Conservation (phyloP, 2,888 invertebrate genomes). For the Spilosoma lubricipeda region DNA sequence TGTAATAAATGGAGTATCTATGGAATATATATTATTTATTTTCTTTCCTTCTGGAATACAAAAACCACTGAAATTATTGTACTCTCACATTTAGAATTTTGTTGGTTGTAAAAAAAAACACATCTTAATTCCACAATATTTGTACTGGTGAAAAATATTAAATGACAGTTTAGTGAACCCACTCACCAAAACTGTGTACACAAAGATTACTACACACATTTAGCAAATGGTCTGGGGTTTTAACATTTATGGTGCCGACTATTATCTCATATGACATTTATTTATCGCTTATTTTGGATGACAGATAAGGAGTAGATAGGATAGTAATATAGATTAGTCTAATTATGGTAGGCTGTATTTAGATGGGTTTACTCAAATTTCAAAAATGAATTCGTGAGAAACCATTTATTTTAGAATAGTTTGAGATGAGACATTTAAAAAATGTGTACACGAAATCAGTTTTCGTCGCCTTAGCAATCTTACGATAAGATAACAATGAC, state of each 20-base stretch:
- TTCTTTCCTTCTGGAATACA: neutral
- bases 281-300: conserved; percentile 26
- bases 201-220: neutral
- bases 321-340: neutral
- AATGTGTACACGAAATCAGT: neutral
- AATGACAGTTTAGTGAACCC: neutral
- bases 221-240: conserved; percentile 3
- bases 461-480: too few species aligned
- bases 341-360: neutral
- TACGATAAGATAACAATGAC: too few species aligned
- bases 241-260: neutral
- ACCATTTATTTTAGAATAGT: neutral
- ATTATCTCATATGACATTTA: conserved; percentile 9
- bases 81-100: neutral
- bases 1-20: neutral
- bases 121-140: neutral
- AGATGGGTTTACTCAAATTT: neutral
- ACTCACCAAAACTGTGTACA: neutral
- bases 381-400: neutral
- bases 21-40: neutral
- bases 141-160: neutral
- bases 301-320: conserved; percentile 5
- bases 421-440: neutral
- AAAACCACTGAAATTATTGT: neutral
- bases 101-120: neutral